Conservation (phyloP, 2,113 vertebrate species). For the Pseudopipra pipra region DNA sequence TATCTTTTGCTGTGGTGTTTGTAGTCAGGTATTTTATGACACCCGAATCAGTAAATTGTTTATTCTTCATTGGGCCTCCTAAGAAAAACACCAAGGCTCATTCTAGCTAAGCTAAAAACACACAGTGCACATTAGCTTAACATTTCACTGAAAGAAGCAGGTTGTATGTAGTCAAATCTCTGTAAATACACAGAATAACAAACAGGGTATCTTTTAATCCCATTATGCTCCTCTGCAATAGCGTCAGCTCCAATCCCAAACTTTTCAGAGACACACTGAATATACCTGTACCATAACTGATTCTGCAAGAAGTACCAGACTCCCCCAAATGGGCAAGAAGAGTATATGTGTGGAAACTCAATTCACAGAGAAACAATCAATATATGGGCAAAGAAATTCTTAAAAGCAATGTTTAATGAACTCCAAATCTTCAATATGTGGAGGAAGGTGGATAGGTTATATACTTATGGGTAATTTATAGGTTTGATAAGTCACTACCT, state of each 20-base stretch:
- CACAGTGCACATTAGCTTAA: neutral
- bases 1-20: neutral
- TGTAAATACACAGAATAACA: neutral
- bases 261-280: neutral
- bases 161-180: neutral
- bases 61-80: neutral
- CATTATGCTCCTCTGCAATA: neutral
- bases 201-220: neutral
- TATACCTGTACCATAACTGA: neutral
- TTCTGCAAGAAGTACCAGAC: neutral
- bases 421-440: neutral
- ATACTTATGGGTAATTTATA: neutral
- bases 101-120: neutral
- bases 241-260: neutral
- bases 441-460: neutral
- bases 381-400: neutral
- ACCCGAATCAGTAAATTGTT: neutral
- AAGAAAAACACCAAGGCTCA: neutral
- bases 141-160: neutral
- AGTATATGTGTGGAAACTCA: neutral
- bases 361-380: neutral
- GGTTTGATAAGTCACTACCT: neutral
- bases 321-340: slow-evolving; percentile 22
- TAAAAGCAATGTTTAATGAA: neutral
- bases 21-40: neutral